Percentiles rank a stretch among this genome's conserved stretches.
Evolutionary conservation across 2,888 invertebrate genomes (phyloP).

Genomic region (Meteorus colon): DNA sequence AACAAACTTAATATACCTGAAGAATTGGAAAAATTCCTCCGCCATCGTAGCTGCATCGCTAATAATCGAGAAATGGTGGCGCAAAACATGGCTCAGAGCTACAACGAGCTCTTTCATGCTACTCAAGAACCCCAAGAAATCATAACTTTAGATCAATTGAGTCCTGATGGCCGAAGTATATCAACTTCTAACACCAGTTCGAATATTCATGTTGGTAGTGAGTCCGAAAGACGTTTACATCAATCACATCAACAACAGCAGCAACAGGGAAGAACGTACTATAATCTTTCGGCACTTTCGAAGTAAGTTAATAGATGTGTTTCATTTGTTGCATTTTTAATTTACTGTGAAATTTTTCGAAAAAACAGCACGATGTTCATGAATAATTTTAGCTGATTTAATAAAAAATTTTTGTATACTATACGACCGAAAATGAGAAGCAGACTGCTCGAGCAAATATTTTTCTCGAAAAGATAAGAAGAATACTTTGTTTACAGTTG

Average conservation of each 20-base stretch:
- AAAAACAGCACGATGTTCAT: no score
- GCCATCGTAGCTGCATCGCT: conserved; percentile 50
- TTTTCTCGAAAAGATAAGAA: no score
- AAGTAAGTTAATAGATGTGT: conserved; percentile 61
- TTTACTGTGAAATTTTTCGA: neutral
- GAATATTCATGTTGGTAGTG: conserved; percentile 47
- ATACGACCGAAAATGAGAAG: no score
- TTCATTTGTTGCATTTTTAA: neutral
- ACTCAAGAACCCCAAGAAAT: conserved; percentile 65
- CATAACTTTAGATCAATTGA: conserved; percentile 65
- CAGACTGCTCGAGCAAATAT: no score
- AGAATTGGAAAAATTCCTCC: conserved; percentile 55
- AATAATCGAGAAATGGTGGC: conserved; percentile 63
- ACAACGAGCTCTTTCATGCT: conserved; percentile 65
- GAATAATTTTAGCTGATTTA: no score
- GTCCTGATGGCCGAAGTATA: conserved; percentile 56
- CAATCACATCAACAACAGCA: conserved; percentile 14
- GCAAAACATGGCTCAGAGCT: conserved; percentile 67
- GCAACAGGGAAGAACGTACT: conserved; percentile 57
- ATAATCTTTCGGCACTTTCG: conserved; percentile 63
- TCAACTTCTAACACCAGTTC: conserved; percentile 50
- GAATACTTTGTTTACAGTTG: no score
- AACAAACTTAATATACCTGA: conserved; percentile 9
- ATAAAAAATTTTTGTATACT: no score
- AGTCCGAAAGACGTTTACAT: conserved; percentile 47